A percentile compares a stretch with the other conserved stretches of the same genome.
Evolutionary conservation across 2,113 vertebrate species (phyloP).

Genomic region (Oncorhynchus nerka): DNA sequence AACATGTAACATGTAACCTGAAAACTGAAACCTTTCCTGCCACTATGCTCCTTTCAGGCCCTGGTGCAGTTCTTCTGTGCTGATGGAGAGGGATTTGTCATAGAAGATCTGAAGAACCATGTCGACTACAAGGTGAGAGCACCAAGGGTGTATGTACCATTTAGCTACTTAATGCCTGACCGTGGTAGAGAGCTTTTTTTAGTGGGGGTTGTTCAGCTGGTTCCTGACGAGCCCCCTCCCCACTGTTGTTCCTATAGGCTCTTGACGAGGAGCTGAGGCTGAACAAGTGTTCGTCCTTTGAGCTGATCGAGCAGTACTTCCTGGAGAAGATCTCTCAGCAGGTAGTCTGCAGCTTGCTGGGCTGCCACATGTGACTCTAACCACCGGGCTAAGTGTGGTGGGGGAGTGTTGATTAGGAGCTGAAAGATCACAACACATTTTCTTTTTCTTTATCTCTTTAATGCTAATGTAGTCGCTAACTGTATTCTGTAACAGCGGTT

Average conservation of each 20-base stretch:
- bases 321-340: slow-evolving; percentile 87
- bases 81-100: slow-evolving; percentile 77
- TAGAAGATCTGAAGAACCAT: slow-evolving; percentile 79
- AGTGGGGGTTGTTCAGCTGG: not conserved
- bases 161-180: not conserved
- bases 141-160: not conserved
- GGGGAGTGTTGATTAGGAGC: slow-evolving; percentile 58
- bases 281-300: slow-evolving; percentile 84
- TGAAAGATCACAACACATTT: slow-evolving; percentile 1
- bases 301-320: slow-evolving; percentile 89
- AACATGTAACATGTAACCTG: too few species aligned
- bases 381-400: slow-evolving; percentile 11
- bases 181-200: not conserved
- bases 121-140: slow-evolving; percentile 81
- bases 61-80: slow-evolving; percentile 82
- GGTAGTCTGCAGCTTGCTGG: slow-evolving; percentile 67
- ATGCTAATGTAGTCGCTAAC: not conserved
- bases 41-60: slow-evolving; percentile 58
- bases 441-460: slow-evolving; percentile 19
- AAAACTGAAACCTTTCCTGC: not conserved
- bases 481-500: not conserved
- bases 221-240: not conserved
- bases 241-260: slow-evolving; percentile 59
- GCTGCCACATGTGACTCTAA: slow-evolving; percentile 26
- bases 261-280: slow-evolving; percentile 84